Base-by-base conservation (phyloP, 2,888 invertebrate species). In the Gibbula magus region DNA sequence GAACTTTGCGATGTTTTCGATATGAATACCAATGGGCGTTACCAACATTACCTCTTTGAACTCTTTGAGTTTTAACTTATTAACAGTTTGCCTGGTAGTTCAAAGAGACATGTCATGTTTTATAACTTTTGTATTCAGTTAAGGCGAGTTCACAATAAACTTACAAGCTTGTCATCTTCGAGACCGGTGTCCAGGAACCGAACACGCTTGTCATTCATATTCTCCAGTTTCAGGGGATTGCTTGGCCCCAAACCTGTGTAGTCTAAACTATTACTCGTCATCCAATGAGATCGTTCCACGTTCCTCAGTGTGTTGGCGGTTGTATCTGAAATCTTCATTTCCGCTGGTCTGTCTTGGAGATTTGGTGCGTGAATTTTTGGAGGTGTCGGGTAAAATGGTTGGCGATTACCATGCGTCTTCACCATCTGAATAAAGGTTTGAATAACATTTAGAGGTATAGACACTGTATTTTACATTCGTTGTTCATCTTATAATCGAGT, bases 241-340 rank as follows among this genome's bases (percentile, higher is more conserved):
- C 85, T 77, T 0, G 91, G 91, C 0, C 92, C 92, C 0, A 92
- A 81, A 0, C 92, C 92, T 0, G 91, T 91, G 83, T 90, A 89
- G 35, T 88, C 86, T 56, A 88, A 79, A 35, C 91, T 84, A 52
- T 92, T 91, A 0, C 88, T 89, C 20, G 91, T 92, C 80, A 87
- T 85, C 92, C 92, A 92, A 75, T 92, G 92, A 79, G 89, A 84
- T 3, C 91, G 83, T 79, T 92, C 92, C 35, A 92, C 80, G 83
- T 92, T 92, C 13, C 90, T 84, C 35, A 89, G 75, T 0, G 90
- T 86, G 78, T 91, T 91, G 18, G 91, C 91, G 0, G 91, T 88
- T 7, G 83, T 82, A 7, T 85, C 80, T 4, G 86, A 83, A 5
- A 91, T 78, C 61, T 82, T 81, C 86, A 86, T 85, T 29, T 90